These are phyloP conservation scores for Parasteatoda lunata DNA, from an alignment of 2,888 invertebrate genomes.

Conservation along the genomic window DNA sequence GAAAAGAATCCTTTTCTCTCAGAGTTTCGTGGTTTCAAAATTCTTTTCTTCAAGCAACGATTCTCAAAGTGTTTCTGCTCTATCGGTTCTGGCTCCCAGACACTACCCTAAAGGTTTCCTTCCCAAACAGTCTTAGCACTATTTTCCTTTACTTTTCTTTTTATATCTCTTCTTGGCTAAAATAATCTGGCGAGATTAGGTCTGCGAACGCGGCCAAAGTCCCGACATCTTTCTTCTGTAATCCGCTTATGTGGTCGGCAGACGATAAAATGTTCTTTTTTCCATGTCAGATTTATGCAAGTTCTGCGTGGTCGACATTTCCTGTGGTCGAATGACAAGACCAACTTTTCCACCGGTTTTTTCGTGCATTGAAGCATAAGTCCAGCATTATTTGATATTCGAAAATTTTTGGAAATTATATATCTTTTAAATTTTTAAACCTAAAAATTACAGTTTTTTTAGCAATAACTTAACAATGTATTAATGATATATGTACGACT, in stretches of 20 bases:
- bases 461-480: no score
- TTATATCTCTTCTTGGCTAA: conserved; percentile 19
- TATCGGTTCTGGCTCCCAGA: conserved; percentile 32
- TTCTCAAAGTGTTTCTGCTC: conserved; percentile 41
- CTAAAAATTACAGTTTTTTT: no score
- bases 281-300: conserved; percentile 56
- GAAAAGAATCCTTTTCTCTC: conserved; percentile 9
- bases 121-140: conserved; percentile 35
- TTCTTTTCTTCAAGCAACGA: conserved; percentile 29
- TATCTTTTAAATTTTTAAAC: no score
- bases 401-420: no score
- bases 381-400: no score
- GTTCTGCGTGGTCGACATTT: conserved; percentile 58
- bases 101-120: conserved; percentile 31
- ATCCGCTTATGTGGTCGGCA: conserved; percentile 65
- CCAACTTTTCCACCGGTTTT: no score
- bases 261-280: conserved; percentile 44
- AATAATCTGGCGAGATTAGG: conserved; percentile 65
- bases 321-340: conserved; percentile 8
- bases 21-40: conserved; percentile 21
- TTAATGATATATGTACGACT: no score
- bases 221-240: conserved; percentile 64
- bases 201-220: conserved; percentile 48
- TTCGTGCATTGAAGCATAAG: no score
- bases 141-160: not conserved